Percentiles rank a stretch among this genome's conserved stretches.
phyloP scores from a whole-genome alignment of 2,888 invertebrate species.

The Galerucella nymphaeae region DNA sequence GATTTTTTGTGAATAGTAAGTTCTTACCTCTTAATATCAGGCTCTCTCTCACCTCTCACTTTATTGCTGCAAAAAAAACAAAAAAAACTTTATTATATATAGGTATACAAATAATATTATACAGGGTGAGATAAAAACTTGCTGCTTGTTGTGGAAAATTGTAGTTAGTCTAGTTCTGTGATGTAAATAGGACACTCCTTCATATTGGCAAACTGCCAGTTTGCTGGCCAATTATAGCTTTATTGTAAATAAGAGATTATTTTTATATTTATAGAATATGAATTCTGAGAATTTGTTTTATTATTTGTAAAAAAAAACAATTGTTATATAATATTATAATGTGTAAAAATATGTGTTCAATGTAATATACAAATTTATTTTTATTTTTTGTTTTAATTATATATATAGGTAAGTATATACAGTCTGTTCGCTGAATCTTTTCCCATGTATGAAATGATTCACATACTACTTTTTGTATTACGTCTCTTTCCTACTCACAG shows the following conservation, averaged over 20 bases:
- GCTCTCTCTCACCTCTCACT: too few relatives aligned
- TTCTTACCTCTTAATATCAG: too few relatives aligned
- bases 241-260: conserved; percentile 31
- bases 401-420: too few relatives aligned
- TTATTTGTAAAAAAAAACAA: conserved; percentile 23
- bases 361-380: conserved; percentile 19
- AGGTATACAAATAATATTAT: too few relatives aligned
- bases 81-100: too few relatives aligned
- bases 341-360: conserved; percentile 14
- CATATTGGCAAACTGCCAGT: background rate
- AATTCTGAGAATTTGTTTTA: conserved; percentile 35
- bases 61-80: too few relatives aligned
- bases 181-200: conserved; percentile 29
- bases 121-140: background rate
- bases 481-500: too few relatives aligned
- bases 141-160: background rate
- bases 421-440: too few relatives aligned
- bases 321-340: conserved; percentile 21
- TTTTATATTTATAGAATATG: conserved; percentile 31
- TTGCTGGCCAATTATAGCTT: conserved; percentile 36
- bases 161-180: conserved; percentile 31
- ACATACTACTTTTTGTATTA: too few relatives aligned
- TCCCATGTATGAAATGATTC: too few relatives aligned
- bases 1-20: too few relatives aligned
- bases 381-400: conserved; percentile 1